Base-by-base conservation (phyloP, 2,113 vertebrate species). In the Fukomys damarensis region DNA sequence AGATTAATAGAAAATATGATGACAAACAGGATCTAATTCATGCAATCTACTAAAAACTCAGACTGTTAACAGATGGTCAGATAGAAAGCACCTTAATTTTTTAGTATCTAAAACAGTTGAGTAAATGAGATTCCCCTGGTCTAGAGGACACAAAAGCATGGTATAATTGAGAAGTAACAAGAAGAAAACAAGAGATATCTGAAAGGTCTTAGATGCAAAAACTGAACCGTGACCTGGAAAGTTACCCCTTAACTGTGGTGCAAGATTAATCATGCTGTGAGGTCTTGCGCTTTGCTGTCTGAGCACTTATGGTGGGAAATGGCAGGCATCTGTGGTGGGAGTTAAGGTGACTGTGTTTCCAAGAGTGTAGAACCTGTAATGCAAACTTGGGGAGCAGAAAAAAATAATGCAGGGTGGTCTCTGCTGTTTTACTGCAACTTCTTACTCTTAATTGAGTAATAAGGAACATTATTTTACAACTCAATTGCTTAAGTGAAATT, bases 401-500 rank as follows among this genome's bases (percentile, higher is more conserved):
- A 77, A 91, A 93, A 9, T 46, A 30, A 49, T 17, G 9, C 4
- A 70, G 52, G 11, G 8, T 95, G 38, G 65, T 11, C 59, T 95
- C 68, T 81, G 14, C 13, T 94, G 3, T 85, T 93, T 91, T 35
- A 84, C 30, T 3, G 1, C 20, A 92, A 68, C 2, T 91, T 89
- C 24, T 95, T 74, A 79, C 26, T 92, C 24, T 49, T 70, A 82
- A 72, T 43, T 66, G 20, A 93, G 6, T 86, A 86, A 79, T 94
- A 74, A 43, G 16, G 8, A 58, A 1, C 28, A 32, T 24, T 74
- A 95, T 72, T 93, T 93, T 85, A 82, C 1, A 91, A 38, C 91
- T 96, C 26, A 77, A 35, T 77, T 93, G 54, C 19, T 24, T 86
- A 93, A 97, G 91, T 91, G 28, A 85, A 86, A 89, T 52, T 88